phyloP scores from a whole-genome alignment of 2,888 invertebrate genomes.

The Epinotia nisella region DNA sequence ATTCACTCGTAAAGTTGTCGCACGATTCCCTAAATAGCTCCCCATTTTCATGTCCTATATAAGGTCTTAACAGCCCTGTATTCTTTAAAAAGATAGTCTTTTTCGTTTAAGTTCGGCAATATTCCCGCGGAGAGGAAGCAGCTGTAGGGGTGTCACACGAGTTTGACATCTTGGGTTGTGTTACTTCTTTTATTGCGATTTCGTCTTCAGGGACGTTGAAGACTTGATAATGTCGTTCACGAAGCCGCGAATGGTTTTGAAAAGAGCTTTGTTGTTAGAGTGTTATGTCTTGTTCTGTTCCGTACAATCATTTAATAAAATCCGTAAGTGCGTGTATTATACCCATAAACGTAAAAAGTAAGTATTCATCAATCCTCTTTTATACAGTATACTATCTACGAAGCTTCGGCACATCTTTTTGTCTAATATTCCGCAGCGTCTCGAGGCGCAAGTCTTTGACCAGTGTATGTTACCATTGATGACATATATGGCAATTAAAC shows the following conservation, averaged over 20 bases:
- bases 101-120: not conserved
- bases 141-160: constrained; percentile 37
- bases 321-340: not conserved
- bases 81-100: not conserved
- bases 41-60: not conserved
- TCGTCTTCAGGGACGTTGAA: constrained; percentile 29
- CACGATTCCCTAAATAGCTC: constrained; percentile 32
- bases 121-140: constrained; percentile 11
- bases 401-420: no score
- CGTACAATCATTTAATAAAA: not conserved
- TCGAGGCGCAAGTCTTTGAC: no score
- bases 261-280: constrained; percentile 21
- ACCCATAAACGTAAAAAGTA: not conserved
- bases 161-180: constrained; percentile 37
- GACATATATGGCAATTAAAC: no score
- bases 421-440: no score
- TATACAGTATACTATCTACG: no score
- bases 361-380: no score
- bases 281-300: not conserved
- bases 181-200: constrained; percentile 40
- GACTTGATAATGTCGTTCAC: constrained; percentile 32
- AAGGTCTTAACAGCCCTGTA: not conserved
- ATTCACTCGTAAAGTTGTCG: constrained; percentile 39
- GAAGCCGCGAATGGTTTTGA: constrained; percentile 34
- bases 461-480: no score